Percentiles rank a stretch among this genome's conserved stretches.
Conservation (phyloP, 2,113 vertebrate species). For the Perccottus glenii region DNA sequence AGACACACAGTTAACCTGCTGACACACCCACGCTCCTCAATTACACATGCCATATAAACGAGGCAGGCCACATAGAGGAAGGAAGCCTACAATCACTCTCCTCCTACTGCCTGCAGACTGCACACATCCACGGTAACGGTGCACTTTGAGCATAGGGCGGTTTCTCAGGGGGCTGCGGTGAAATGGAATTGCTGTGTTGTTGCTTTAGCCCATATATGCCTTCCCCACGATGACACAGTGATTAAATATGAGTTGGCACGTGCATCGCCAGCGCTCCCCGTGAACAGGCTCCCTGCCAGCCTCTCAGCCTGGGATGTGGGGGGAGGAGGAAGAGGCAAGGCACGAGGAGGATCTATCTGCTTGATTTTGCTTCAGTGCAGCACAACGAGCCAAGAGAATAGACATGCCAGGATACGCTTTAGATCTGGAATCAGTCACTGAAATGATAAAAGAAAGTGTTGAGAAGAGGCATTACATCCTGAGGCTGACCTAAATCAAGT, state of each 20-base stretch:
- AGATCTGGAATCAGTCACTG: no score
- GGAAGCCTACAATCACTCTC: slow-evolving; percentile 21
- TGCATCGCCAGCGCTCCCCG: slow-evolving; percentile 29
- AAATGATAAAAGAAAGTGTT: no score
- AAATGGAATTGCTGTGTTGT: slow-evolving; percentile 60
- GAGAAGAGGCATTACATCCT: no score
- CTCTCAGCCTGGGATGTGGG: slow-evolving; percentile 1
- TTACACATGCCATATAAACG: slow-evolving; percentile 8
- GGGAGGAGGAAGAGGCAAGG: slow-evolving; percentile 3
- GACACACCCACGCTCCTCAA: slow-evolving; percentile 18
- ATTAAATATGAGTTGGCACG: slow-evolving; percentile 72
- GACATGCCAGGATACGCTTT: no score
- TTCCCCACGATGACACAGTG: slow-evolving; percentile 63
- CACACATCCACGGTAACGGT: slow-evolving; percentile 17
- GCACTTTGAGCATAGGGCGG: background rate
- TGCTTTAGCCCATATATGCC: slow-evolving; percentile 40
- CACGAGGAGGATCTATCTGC: slow-evolving; percentile 34
- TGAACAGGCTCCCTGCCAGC: slow-evolving; percentile 27
- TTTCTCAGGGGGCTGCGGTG: slow-evolving; percentile 32
- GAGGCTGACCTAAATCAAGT: no score
- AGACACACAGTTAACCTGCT: slow-evolving; percentile 29
- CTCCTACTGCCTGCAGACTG: slow-evolving; percentile 19
- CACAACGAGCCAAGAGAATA: slow-evolving; percentile 11
- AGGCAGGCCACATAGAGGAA: slow-evolving; percentile 29
- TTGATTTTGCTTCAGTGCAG: slow-evolving; percentile 7